Evolutionary conservation across 2,888 invertebrate species (phyloP), one percentile per base, ranked within the genome.

Genomic region (Drosophila cognata): DNA sequence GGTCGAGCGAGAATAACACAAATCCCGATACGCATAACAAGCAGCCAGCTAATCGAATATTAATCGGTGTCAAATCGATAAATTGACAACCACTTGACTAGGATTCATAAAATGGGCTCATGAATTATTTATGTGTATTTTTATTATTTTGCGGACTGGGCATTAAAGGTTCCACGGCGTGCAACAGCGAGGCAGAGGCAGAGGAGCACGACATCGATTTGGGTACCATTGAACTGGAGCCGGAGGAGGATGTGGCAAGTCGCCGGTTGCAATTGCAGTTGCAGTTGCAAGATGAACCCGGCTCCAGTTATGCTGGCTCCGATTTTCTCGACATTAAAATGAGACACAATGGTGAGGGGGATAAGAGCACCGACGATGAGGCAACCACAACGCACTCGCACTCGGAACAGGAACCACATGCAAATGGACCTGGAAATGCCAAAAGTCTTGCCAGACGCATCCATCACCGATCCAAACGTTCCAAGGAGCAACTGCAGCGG

Each of bases 361-460:
- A 84, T 1, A 79, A 68, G 46, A 90, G 86, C 59, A 89, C 91
- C 13, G 92, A 92, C 59, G 89, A 89, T 63, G 92, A 92, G 71
- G 92, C 77, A 13, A 89, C 88, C 21, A 84, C 85, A 25, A 84
- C 84, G 28, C 87, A 89, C 21, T 92, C 84, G 25, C 87, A 89
- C 21, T 92, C 92, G n/a, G 92, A 91, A 28, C 81, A 81, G 16
- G 91, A 91, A 25, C 46, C 75, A 2, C 77, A 76, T 5, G 62
- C 71, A 2, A 77, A 82, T 36, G 81, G 79, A 2, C 88, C 83
- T 1, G 81, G 84, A 4, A 82, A 82, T 31, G 83, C 87, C 43
- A 91, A 84, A 53, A 65, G 83, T 1, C 48, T 70, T 29, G 84
- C 84, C 7, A 64, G 81, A 0, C 81, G 84, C 3, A 74, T 78